Conservation (phyloP, 2,888 invertebrate genomes). For the Diaprepes abbreviatus region DNA sequence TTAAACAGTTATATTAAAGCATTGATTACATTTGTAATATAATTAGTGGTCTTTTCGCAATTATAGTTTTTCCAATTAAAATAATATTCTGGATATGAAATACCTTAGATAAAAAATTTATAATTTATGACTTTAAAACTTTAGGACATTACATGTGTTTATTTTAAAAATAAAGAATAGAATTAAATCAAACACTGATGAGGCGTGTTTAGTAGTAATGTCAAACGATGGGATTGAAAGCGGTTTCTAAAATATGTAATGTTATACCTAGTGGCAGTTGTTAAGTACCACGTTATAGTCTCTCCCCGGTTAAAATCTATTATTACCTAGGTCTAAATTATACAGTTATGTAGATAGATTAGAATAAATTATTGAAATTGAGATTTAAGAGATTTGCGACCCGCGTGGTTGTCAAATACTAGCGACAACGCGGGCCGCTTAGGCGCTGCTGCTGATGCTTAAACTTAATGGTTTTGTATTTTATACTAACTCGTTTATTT, state of each 20-base stretch:
- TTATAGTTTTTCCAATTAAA: too few relatives aligned
- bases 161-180: too few relatives aligned
- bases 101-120: too few relatives aligned
- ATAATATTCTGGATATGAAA: too few relatives aligned
- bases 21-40: too few relatives aligned
- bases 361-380: slow-evolving; percentile 52
- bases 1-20: too few relatives aligned
- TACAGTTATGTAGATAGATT: slow-evolving; percentile 64
- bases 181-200: background rate
- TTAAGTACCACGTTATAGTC: slow-evolving; percentile 59
- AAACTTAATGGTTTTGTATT: slow-evolving; percentile 59
- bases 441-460: slow-evolving; percentile 50
- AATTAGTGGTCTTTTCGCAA: too few relatives aligned
- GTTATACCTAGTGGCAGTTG: slow-evolving; percentile 46
- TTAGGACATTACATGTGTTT: too few relatives aligned
- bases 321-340: slow-evolving; percentile 66
- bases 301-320: slow-evolving; percentile 65
- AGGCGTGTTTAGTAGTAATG: background rate
- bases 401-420: slow-evolving; percentile 3
- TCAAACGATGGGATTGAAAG: slow-evolving; percentile 24
- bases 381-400: slow-evolving; percentile 39
- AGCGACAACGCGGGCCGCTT: slow-evolving; percentile 30
- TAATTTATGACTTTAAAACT: too few relatives aligned
- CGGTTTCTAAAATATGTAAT: slow-evolving; percentile 40
- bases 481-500: slow-evolving; percentile 51